Evolutionary conservation across 2,888 invertebrate genomes (phyloP).

Genomic region (Cecidostiba fungosa): DNA sequence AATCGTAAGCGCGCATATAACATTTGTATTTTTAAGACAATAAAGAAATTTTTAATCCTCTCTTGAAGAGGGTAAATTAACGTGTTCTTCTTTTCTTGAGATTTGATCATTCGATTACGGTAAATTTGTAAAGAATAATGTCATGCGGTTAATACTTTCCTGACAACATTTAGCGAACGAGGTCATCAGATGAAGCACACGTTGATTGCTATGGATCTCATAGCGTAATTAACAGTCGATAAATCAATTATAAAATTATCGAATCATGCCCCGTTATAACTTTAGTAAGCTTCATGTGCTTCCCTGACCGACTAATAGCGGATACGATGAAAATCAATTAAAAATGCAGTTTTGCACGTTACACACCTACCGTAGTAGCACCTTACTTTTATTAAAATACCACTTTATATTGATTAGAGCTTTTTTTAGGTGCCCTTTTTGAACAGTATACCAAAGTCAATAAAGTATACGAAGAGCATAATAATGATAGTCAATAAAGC

Average conservation of each 20-base stretch:
- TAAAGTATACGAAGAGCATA: too few species aligned
- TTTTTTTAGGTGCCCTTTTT: too few species aligned
- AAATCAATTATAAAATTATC: conserved; percentile 71
- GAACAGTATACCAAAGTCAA: too few species aligned
- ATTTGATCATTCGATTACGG: not conserved
- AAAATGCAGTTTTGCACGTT: not conserved
- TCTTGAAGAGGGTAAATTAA: too few species aligned
- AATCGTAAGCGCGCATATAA: too few species aligned
- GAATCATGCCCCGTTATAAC: conserved; percentile 63
- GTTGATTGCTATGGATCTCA: conserved; percentile 57
- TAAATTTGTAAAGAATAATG: not conserved
- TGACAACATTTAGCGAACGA: not conserved
- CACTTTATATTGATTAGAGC: too few species aligned
- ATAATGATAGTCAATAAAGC: not conserved
- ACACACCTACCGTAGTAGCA: too few species aligned
- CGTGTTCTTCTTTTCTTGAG: not conserved
- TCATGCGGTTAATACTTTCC: not conserved
- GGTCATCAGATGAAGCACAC: conserved; percentile 38
- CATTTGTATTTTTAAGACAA: too few species aligned
- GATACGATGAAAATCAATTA: not conserved
- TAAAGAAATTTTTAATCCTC: too few species aligned
- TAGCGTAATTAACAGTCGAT: conserved; percentile 71
- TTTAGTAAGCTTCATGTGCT: not conserved
- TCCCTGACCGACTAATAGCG: not conserved
- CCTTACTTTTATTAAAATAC: too few species aligned